Conservation (phyloP, 2,888 invertebrate species). For the Drosophila subquinaria region DNA sequence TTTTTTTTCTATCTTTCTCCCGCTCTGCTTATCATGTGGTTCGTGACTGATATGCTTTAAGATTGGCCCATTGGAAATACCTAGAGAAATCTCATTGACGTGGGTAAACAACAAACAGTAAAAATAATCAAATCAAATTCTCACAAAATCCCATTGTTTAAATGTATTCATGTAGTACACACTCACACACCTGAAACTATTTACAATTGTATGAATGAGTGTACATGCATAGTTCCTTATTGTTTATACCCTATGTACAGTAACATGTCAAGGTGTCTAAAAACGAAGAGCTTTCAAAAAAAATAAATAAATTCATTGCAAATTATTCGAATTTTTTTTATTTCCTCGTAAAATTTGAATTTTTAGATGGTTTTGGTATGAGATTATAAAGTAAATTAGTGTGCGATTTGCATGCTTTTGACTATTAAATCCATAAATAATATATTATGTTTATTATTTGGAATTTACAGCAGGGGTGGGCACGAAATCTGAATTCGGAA, state of each 20-base stretch:
- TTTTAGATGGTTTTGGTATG: background rate
- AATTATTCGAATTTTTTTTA: background rate
- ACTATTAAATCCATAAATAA: background rate
- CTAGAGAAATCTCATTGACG: constrained; percentile 70
- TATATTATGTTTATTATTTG: background rate
- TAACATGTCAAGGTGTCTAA: constrained; percentile 9
- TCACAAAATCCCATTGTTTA: constrained; percentile 53
- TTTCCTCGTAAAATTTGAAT: background rate
- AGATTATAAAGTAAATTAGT: background rate
- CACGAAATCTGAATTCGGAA: too few species aligned
- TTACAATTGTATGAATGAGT: background rate
- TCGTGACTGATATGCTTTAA: constrained; percentile 63
- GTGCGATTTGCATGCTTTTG: background rate
- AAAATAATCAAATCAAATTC: constrained; percentile 55
- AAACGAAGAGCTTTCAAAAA: background rate
- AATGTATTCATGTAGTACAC: constrained; percentile 15
- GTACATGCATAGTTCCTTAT: background rate
- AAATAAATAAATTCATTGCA: background rate
- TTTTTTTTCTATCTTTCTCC: background rate
- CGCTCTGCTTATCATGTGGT: constrained; percentile 50
- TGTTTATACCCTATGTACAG: constrained; percentile 17
- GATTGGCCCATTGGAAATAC: constrained; percentile 39
- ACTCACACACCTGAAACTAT: constrained; percentile 1
- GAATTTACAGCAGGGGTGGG: too few species aligned
- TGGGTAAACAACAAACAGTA: constrained; percentile 50